Base-by-base conservation (phyloP, 2,888 invertebrate genomes). In the Caradrina clavipalpis region DNA sequence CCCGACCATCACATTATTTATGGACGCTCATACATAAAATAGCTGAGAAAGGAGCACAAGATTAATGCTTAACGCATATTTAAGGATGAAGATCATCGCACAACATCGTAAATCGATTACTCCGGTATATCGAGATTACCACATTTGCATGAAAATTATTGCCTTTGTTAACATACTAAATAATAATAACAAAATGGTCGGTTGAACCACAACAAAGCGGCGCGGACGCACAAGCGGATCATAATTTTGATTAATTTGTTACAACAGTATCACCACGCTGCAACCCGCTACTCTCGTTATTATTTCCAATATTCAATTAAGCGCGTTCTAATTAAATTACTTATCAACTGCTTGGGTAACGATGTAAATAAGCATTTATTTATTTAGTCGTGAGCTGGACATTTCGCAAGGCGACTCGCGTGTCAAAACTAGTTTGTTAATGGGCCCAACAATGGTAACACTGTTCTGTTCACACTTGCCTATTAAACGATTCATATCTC, bases 341-440 rank as follows among this genome's bases (percentile, higher is more conserved):
- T 92, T 93, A 92, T 93, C 92, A 88, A 83, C 83, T 78, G 83
- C 89, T 91, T 90, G 87, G 85, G 92, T 88, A 93, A 93, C 89
- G 88, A 90, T 90, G 90, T 91, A 89, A 91, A 92, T 92, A 91
- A 90, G 88, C 88, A 90, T 89, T 91, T 93, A 92, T 94, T 93
- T 93, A 92, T 93, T 92, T 91, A 91, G 91, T 93, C 92, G 93
- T 93, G 93, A 91, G 90, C 83, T 82, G 85, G 86, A 87, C 87
- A 87, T 94, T 95, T 94, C 92, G 93, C 90, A 94, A 95, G 88
- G 82, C 86, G 86, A 86, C 89, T 93, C 92, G 94, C 94, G 93
- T 94, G 94, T 92, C 93, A 92, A 92, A 93, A 94, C 95, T 89
- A 89, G 93, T 94, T 94, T 92, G 92, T 92, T 93, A 93, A 91